Evolutionary conservation across 2,888 invertebrate species (phyloP).

Genomic region (Dryococelus australis): DNA sequence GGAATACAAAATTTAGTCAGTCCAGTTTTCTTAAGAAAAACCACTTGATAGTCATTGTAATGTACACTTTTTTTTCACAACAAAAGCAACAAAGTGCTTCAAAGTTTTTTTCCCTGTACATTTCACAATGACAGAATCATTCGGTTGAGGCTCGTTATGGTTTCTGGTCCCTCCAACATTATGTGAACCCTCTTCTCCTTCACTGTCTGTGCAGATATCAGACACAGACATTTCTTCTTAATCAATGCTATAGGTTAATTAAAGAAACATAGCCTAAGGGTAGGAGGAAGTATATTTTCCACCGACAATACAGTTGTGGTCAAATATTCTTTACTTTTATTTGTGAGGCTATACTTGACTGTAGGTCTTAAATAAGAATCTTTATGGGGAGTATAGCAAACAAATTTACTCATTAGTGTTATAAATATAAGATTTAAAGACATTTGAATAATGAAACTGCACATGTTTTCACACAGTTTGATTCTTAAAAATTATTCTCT

Average conservation of each 20-base stretch:
- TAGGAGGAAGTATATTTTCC: neutral
- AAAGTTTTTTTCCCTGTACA: neutral
- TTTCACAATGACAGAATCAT: neutral
- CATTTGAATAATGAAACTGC: too few species aligned
- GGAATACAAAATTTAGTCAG: too few species aligned
- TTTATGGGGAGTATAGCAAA: too few species aligned
- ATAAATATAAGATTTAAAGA: too few species aligned
- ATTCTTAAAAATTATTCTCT: too few species aligned
- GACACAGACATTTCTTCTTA: neutral
- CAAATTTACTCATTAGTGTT: too few species aligned
- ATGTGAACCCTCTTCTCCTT: neutral
- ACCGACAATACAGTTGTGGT: neutral
- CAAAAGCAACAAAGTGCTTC: conserved; percentile 4
- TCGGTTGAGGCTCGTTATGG: neutral
- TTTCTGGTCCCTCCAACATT: neutral
- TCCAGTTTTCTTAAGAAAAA: too few species aligned
- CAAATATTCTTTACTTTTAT: too few species aligned
- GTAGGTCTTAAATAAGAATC: too few species aligned
- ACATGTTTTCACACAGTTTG: too few species aligned
- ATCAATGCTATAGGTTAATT: neutral
- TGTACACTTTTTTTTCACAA: neutral
- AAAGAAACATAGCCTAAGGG: neutral
- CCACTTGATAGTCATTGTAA: neutral
- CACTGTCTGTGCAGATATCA: neutral
- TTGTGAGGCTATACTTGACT: too few species aligned